phyloP scores from a whole-genome alignment of 2,797 vertebrate species.

The Masticophis lateralis region DNA sequence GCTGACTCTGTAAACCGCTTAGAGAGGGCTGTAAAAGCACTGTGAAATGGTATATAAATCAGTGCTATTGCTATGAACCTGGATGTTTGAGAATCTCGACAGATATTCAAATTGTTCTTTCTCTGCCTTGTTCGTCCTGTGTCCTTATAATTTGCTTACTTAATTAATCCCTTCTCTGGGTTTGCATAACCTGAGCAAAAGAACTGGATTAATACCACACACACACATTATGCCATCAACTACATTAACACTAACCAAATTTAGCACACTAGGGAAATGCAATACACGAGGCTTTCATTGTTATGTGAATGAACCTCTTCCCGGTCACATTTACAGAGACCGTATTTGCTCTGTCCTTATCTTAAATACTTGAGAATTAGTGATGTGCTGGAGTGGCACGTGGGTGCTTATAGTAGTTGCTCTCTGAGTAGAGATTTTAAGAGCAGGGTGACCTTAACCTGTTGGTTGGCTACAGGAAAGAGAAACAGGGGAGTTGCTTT shows the following conservation, averaged over 20 bases:
- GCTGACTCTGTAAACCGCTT: too few relatives aligned
- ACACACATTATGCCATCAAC: not conserved
- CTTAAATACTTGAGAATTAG: not conserved
- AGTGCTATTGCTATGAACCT: too few relatives aligned
- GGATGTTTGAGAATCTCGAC: too few relatives aligned
- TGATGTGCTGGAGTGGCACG: not conserved
- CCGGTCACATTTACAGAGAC: not conserved
- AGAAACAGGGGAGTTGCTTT: not conserved
- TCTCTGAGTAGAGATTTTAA: not conserved
- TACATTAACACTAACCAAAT: not conserved
- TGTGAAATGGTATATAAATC: too few relatives aligned
- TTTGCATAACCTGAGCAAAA: not conserved
- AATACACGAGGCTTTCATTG: too few relatives aligned
- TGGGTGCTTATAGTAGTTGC: not conserved
- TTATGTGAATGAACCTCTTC: not conserved
- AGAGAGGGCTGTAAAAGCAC: too few relatives aligned
- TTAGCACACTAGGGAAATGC: not conserved
- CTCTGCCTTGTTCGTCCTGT: too few relatives aligned
- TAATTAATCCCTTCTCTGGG: not conserved
- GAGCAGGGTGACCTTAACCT: not conserved
- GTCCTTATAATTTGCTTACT: not conserved
- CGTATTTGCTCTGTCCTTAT: not conserved
- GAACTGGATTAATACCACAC: not conserved
- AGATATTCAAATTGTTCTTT: too few relatives aligned
- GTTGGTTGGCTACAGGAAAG: not conserved